These are phyloP conservation scores for Sclerodermus sp. DNA, from an alignment of 2,888 invertebrate genomes.

Conservation along the genomic window DNA sequence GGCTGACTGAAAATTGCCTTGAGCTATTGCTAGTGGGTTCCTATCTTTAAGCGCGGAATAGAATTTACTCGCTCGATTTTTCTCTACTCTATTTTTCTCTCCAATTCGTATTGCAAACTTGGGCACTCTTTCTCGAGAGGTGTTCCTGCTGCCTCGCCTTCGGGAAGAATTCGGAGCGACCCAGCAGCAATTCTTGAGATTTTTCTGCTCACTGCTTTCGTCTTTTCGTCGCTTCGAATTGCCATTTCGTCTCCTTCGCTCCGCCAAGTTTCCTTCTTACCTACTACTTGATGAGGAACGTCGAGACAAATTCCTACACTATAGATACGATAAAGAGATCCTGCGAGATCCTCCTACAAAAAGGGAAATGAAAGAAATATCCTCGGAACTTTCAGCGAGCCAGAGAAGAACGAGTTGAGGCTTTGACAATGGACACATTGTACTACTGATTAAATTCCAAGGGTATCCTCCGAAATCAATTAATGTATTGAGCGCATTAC, in stretches of 20 bases:
- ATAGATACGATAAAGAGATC: constrained; percentile 6
- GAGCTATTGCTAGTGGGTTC: no score
- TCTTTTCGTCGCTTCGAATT: constrained; percentile 9
- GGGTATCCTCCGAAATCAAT: background rate
- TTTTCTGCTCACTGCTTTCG: constrained; percentile 13
- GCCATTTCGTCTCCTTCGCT: background rate
- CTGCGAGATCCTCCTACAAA: background rate
- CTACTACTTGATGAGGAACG: constrained; percentile 2
- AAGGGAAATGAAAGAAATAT: constrained; percentile 12
- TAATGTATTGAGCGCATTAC: constrained; percentile 6
- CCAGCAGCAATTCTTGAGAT: constrained; percentile 17
- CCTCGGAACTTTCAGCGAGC: background rate
- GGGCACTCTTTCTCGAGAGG: constrained; percentile 14
- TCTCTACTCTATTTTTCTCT: no score
- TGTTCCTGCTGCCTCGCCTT: constrained; percentile 14
- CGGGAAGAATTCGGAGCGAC: constrained; percentile 11
- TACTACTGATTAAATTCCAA: no score
- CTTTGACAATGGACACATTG: no score
- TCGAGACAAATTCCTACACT: constrained; percentile 3
- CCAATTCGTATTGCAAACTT: no score
- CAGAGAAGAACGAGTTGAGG: no score
- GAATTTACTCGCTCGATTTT: no score
- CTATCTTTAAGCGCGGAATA: no score
- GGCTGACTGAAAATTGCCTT: no score
- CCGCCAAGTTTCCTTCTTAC: background rate